phyloP scores from a whole-genome alignment of 2,888 invertebrate species.

The Philopedon plagiatum region DNA sequence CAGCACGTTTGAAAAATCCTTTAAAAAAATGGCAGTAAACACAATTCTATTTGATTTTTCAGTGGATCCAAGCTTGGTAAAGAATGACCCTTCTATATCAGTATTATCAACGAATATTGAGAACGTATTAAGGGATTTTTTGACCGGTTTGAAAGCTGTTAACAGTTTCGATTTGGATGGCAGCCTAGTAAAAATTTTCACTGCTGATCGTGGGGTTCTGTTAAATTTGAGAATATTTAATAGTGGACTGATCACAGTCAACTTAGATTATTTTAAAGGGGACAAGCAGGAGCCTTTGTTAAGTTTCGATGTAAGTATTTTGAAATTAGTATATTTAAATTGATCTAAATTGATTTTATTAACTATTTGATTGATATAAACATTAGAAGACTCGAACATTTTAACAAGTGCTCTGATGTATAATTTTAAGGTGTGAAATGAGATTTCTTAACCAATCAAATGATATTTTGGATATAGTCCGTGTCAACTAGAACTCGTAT shows the following conservation, averaged over 20 bases:
- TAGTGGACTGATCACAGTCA: constrained; percentile 84
- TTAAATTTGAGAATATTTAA: constrained; percentile 81
- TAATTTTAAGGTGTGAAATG: too few species aligned
- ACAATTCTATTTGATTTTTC: constrained; percentile 86
- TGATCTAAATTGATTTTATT: constrained; percentile 10
- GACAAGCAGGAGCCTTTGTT: constrained; percentile 82
- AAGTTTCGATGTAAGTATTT: constrained; percentile 79
- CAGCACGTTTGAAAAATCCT: not conserved
- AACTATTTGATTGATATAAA: too few species aligned
- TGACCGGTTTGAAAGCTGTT: constrained; percentile 79
- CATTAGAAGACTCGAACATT: too few species aligned
- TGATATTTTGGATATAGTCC: too few species aligned
- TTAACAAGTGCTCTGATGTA: too few species aligned
- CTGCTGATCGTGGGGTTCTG: constrained; percentile 79
- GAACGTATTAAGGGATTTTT: constrained; percentile 79
- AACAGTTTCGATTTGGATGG: constrained; percentile 79
- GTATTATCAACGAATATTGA: constrained; percentile 78
- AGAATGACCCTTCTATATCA: constrained; percentile 77
- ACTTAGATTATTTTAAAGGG: constrained; percentile 86
- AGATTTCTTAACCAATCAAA: too few species aligned
- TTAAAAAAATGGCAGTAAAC: constrained; percentile 82
- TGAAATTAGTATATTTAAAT: not conserved
- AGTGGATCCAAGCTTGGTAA: constrained; percentile 78
- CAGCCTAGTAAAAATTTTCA: constrained; percentile 79
- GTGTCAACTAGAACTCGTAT: too few species aligned